Percentiles rank a stretch among this genome's conserved stretches.
These are phyloP conservation scores for Machimus rusticus DNA, from an alignment of 2,888 invertebrate species.

Conservation along the genomic window DNA sequence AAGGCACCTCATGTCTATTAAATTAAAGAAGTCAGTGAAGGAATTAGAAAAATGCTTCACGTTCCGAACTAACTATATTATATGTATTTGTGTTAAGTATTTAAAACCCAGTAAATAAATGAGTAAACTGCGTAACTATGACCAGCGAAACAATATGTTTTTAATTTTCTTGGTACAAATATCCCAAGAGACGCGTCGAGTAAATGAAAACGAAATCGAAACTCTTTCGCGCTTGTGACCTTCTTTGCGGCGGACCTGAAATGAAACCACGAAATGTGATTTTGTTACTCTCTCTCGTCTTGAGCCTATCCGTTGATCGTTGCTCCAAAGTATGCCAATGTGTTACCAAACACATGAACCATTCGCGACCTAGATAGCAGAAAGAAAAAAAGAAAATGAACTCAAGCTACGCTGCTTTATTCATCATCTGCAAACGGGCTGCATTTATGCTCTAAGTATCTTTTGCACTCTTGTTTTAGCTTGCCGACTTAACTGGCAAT, in stretches of 20 bases:
- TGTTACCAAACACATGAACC: background rate
- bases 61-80: background rate
- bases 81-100: background rate
- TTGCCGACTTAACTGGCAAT: background rate
- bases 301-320: background rate
- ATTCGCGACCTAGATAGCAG: background rate
- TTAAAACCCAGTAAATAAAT: background rate
- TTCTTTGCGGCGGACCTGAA: slow-evolving; percentile 2
- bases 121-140: background rate
- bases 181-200: background rate
- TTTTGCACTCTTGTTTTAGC: background rate
- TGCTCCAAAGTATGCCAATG: background rate
- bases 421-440: background rate
- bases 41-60: background rate
- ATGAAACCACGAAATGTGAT: background rate
- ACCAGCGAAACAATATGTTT: background rate
- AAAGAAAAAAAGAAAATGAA: background rate
- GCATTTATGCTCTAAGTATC: background rate
- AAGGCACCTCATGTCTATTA: background rate
- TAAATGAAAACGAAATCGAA: slow-evolving; percentile 44
- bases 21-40: background rate
- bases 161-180: background rate
- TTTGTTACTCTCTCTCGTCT: background rate
- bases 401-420: background rate
- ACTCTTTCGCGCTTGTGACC: slow-evolving; percentile 43